Percentiles rank a stretch among this genome's conserved stretches.
These are phyloP conservation scores for Drosophila pseudoananassae DNA, from an alignment of 1,140 invertebrate genomes.

Conservation along the genomic window DNA sequence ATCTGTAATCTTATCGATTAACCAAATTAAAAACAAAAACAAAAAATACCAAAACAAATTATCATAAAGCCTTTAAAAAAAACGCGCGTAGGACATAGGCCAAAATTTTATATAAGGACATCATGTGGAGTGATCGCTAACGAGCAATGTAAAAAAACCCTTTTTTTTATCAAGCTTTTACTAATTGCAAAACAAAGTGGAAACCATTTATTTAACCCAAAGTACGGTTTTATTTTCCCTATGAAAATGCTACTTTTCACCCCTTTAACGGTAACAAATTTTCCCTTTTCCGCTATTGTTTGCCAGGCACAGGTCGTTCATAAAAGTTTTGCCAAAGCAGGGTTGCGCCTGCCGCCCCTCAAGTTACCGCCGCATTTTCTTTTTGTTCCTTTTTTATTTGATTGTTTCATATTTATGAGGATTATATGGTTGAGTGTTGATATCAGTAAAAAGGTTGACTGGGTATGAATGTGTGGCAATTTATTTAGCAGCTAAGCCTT, in stretches of 20 bases:
- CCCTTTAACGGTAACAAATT: constrained; percentile 53
- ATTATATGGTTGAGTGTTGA: constrained; percentile 68
- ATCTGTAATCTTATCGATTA: too few relatives aligned
- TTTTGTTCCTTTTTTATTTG: constrained; percentile 74
- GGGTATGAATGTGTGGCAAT: constrained; percentile 61
- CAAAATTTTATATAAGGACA: too few relatives aligned
- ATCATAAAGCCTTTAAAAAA: neutral
- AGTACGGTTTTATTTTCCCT: constrained; percentile 36
- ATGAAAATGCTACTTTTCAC: constrained; percentile 56
- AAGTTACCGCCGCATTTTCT: constrained; percentile 10
- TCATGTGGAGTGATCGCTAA: constrained; percentile 44
- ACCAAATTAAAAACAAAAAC: too few relatives aligned
- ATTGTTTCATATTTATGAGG: constrained; percentile 81
- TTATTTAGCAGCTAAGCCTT: constrained; percentile 61
- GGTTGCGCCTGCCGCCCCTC: constrained; percentile 20
- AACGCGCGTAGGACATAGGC: too few relatives aligned
- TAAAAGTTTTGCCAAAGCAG: constrained; percentile 49
- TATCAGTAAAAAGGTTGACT: constrained; percentile 24
- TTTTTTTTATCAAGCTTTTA: constrained; percentile 23
- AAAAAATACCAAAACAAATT: neutral
- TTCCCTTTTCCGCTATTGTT: constrained; percentile 52
- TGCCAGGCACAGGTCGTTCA: constrained; percentile 27
- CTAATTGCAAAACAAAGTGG: constrained; percentile 70
- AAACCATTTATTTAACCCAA: constrained; percentile 58
- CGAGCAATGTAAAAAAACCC: constrained; percentile 3